Evolutionary conservation across 2,113 vertebrate genomes (phyloP).

Genomic region (Cryptoleucopteryx plumbea): DNA sequence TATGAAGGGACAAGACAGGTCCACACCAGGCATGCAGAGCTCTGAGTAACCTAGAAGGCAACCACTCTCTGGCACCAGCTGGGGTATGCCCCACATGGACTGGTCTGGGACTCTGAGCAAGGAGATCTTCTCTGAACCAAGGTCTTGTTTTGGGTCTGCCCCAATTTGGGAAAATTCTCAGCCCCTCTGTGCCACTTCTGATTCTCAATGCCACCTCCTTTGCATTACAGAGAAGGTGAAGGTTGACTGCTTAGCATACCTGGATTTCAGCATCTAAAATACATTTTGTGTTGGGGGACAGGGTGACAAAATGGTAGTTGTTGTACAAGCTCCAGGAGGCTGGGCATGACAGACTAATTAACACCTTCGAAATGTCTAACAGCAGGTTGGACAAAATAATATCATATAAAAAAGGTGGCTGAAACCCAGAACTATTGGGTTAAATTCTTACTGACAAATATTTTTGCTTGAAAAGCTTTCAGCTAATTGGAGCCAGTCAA

Average conservation of each 20-base stretch:
- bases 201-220: not conserved
- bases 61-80: not conserved
- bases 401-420: not conserved
- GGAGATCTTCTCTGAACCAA: not conserved
- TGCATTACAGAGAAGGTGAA: not conserved
- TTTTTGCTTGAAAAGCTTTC: not conserved
- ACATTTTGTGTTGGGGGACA: rapidly evolving
- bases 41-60: not conserved
- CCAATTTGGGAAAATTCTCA: not conserved
- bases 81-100: not conserved
- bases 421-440: not conserved
- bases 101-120: not conserved
- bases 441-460: not conserved
- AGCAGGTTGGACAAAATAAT: not conserved
- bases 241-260: not conserved
- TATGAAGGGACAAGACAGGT: not conserved
- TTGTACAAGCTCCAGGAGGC: not conserved
- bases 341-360: not conserved
- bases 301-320: not conserved
- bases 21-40: not conserved
- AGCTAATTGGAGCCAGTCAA: not conserved
- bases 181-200: not conserved
- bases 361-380: not conserved
- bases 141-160: not conserved
- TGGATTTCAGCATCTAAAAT: not conserved